Percentiles rank a stretch among this genome's conserved stretches.
Evolutionary conservation across 2,888 invertebrate genomes (phyloP).

Genomic region (Pheosia tremula): DNA sequence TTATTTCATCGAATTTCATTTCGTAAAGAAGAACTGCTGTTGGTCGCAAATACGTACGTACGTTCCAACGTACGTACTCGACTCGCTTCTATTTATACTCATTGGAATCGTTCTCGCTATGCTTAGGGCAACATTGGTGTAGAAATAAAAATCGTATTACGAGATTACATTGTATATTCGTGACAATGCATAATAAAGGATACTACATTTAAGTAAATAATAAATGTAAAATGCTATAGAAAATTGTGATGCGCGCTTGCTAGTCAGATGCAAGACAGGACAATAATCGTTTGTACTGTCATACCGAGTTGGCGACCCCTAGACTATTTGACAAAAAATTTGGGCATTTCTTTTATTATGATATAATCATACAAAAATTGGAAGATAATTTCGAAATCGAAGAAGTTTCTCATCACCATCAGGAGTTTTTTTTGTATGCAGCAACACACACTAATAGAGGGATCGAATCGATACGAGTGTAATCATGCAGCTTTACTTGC

Average conservation of each 20-base stretch:
- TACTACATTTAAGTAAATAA: slow-evolving; percentile 61
- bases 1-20: no score
- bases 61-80: no score
- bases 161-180: slow-evolving; percentile 80
- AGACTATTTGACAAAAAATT: slow-evolving; percentile 8
- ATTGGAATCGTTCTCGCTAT: no score
- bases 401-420: slow-evolving; percentile 22
- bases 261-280: slow-evolving; percentile 36
- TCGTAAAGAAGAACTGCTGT: no score
- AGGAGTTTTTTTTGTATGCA: slow-evolving; percentile 10
- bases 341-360: slow-evolving; percentile 13
- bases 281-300: slow-evolving; percentile 42
- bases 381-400: slow-evolving; percentile 2
- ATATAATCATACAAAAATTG: neutral
- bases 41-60: no score
- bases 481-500: no score
- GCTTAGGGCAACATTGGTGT: no score
- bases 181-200: slow-evolving; percentile 79
- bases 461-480: no score
- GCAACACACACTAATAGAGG: no score
- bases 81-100: no score
- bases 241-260: slow-evolving; percentile 63
- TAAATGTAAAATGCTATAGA: slow-evolving; percentile 57
- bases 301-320: slow-evolving; percentile 31
- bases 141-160: slow-evolving; percentile 42